Evolutionary conservation across 2,888 invertebrate genomes (phyloP).

Genomic region (Cephalotes varians): DNA sequence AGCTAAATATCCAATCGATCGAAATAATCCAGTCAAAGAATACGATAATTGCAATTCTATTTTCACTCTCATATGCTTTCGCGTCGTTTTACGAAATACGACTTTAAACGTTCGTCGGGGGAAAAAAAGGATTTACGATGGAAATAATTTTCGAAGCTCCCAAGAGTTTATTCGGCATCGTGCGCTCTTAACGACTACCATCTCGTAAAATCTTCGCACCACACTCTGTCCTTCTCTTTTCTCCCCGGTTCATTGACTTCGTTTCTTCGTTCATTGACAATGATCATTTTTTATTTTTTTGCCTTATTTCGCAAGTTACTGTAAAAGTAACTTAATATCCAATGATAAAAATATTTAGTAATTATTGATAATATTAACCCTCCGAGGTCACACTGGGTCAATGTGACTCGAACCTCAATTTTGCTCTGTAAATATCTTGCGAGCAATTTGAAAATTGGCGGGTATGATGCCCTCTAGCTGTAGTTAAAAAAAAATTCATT

Average conservation of each 20-base stretch:
- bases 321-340: background rate
- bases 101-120: slow-evolving; percentile 29
- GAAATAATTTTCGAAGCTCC: slow-evolving; percentile 40
- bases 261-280: too few species aligned
- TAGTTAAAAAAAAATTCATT: too few species aligned
- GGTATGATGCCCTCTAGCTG: too few species aligned
- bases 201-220: slow-evolving; percentile 33
- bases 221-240: slow-evolving; percentile 26
- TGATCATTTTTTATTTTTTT: background rate
- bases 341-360: background rate
- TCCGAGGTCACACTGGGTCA: too few species aligned
- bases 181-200: slow-evolving; percentile 29
- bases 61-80: background rate
- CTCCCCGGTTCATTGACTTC: slow-evolving; percentile 29
- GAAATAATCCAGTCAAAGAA: background rate
- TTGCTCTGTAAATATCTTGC: too few species aligned
- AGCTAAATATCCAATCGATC: slow-evolving; percentile 20
- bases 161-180: slow-evolving; percentile 38
- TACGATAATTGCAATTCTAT: background rate
- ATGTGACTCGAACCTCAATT: too few species aligned
- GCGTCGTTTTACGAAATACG: slow-evolving; percentile 14
- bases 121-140: slow-evolving; percentile 38
- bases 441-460: too few species aligned
- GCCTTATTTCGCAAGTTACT: background rate
- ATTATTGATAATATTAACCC: too few species aligned